Conservation (phyloP, 2,113 vertebrate species). For the Ailurus styani region DNA sequence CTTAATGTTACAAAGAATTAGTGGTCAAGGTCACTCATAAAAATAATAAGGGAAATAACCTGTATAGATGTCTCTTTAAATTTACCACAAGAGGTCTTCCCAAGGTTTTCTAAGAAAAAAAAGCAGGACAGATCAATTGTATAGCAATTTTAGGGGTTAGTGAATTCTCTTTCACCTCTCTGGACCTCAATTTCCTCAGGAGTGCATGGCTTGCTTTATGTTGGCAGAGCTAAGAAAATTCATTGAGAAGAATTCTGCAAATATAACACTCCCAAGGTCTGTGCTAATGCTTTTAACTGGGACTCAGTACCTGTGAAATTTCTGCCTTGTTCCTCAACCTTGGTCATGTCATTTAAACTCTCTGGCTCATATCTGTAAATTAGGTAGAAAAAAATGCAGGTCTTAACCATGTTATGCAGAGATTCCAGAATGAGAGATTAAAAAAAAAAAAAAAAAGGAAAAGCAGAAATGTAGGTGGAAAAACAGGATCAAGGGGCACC, state of each 20-base stretch:
- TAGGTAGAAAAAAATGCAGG: not conserved
- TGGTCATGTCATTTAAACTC: not conserved
- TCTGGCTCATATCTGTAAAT: not conserved
- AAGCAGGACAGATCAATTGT: slow-evolving; percentile 25
- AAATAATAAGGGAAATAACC: not conserved
- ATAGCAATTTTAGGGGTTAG: slow-evolving; percentile 19
- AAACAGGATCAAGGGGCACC: not conserved
- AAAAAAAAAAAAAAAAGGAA: not conserved
- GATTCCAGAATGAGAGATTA: not conserved
- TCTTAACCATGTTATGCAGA: not conserved
- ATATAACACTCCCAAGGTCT: not conserved
- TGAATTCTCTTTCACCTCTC: slow-evolving; percentile 41
- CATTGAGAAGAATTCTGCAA: slow-evolving; percentile 36
- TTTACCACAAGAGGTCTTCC: slow-evolving; percentile 4
- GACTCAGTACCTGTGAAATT: not conserved
- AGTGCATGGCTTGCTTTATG: not conserved
- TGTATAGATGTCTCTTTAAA: slow-evolving; percentile 8
- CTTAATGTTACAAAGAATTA: slow-evolving; percentile 54
- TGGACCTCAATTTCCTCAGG: slow-evolving; percentile 15
- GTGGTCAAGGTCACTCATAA: slow-evolving; percentile 48
- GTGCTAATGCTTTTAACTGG: not conserved
- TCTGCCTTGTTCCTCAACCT: not conserved
- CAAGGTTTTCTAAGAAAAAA: slow-evolving; percentile 33
- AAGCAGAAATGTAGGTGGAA: not conserved
- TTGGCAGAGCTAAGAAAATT: slow-evolving; percentile 19